Percentiles rank a stretch among this genome's conserved stretches.
These are phyloP conservation scores for Serrognathus titanus DNA, from an alignment of 2,888 invertebrate genomes.

Conservation along the genomic window DNA sequence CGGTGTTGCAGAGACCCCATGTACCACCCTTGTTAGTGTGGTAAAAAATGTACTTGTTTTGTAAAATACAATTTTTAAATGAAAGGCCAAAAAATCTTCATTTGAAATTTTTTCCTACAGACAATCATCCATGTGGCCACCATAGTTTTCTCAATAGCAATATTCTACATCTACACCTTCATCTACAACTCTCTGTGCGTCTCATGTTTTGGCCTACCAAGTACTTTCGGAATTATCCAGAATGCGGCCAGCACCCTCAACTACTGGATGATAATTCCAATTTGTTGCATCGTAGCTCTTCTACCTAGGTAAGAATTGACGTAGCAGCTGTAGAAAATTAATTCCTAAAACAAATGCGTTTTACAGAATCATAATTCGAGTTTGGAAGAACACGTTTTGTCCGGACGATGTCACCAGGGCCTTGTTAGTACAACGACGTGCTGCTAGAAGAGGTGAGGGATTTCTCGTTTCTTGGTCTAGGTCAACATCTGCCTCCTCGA, in stretches of 20 bases:
- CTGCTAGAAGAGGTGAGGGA: constrained; percentile 58
- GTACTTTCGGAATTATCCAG: constrained; percentile 85
- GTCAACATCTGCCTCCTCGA: constrained; percentile 59
- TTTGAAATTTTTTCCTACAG: constrained; percentile 58
- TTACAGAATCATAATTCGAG: constrained; percentile 66
- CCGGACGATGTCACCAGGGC: constrained; percentile 76
- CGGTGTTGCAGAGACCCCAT: no score
- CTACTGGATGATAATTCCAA: constrained; percentile 78
- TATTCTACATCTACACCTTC: constrained; percentile 81
- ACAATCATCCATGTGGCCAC: constrained; percentile 80
- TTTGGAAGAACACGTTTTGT: constrained; percentile 63
- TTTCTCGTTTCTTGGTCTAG: constrained; percentile 61
- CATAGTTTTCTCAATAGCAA: constrained; percentile 71
- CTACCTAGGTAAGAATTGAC: constrained; percentile 68
- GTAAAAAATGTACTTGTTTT: no score
- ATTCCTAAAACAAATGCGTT: not conserved
- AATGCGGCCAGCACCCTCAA: constrained; percentile 67
- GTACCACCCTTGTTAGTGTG: no score
- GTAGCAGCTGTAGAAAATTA: not conserved
- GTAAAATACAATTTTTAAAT: no score
- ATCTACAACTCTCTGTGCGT: constrained; percentile 80
- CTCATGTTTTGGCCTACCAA: constrained; percentile 77
- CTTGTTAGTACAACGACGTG: constrained; percentile 58
- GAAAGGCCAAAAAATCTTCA: no score
- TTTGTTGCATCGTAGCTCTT: constrained; percentile 75